Conservation (phyloP, 2,113 vertebrate genomes). For the human region GRCh38 chr1:89916501-89917000, state of each 20-base stretch:
- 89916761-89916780: background rate
- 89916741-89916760: background rate
- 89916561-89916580: background rate
- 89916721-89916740: background rate
- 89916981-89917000: background rate
- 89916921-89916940: background rate
- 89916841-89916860: background rate
- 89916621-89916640: background rate
- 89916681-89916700: background rate
- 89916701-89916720: background rate
- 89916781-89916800: accelerated
- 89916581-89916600: background rate
- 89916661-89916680: background rate
- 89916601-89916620: background rate
- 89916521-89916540: background rate
- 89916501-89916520: background rate
- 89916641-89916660: background rate
- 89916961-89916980: background rate
- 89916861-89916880: background rate
- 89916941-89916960: background rate
- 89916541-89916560: background rate
- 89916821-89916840: background rate
- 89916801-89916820: background rate
- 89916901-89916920: background rate
- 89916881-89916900: background rate